Conservation (phyloP, 2,888 invertebrate genomes). For the Ennomos fuscantarius region DNA sequence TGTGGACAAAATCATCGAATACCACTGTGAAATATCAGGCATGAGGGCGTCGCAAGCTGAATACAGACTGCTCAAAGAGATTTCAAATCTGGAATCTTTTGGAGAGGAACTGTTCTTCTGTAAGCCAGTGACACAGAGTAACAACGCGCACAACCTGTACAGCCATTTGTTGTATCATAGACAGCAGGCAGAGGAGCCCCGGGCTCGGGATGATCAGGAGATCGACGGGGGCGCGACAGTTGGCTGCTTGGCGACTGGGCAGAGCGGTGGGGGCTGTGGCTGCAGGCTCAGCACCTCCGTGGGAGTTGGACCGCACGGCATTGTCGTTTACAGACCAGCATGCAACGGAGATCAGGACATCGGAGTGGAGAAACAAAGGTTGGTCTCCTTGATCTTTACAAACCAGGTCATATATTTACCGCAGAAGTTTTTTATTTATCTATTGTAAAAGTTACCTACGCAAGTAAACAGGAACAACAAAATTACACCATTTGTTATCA, state of each 20-base stretch:
- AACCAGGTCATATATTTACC: constrained; percentile 11
- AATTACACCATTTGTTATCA: background rate
- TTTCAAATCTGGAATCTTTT: constrained; percentile 91
- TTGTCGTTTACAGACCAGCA: constrained; percentile 87
- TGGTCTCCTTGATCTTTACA: constrained; percentile 22
- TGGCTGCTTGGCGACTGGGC: constrained; percentile 74
- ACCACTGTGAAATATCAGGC: constrained; percentile 86
- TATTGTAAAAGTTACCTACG: background rate
- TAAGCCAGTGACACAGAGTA: constrained; percentile 83
- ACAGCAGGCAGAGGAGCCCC: constrained; percentile 83
- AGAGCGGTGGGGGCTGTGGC: constrained; percentile 74
- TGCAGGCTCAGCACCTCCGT: constrained; percentile 83
- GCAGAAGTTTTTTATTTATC: constrained; percentile 10
- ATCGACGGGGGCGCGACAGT: constrained; percentile 79
- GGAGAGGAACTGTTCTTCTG: constrained; percentile 94
- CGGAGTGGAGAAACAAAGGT: constrained; percentile 88
- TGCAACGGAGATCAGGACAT: constrained; percentile 85
- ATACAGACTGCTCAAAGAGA: constrained; percentile 93
- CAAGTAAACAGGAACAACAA: background rate
- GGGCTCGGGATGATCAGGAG: constrained; percentile 73
- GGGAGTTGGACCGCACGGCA: constrained; percentile 94
- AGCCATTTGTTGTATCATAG: constrained; percentile 88
- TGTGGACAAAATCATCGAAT: constrained; percentile 86
- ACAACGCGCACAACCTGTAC: constrained; percentile 90
- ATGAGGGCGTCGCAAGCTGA: constrained; percentile 92